Evolutionary conservation across 2,888 invertebrate genomes (phyloP), one percentile per base, ranked within the genome.

Genomic region (Kuschelorhynchus macadamiae): DNA sequence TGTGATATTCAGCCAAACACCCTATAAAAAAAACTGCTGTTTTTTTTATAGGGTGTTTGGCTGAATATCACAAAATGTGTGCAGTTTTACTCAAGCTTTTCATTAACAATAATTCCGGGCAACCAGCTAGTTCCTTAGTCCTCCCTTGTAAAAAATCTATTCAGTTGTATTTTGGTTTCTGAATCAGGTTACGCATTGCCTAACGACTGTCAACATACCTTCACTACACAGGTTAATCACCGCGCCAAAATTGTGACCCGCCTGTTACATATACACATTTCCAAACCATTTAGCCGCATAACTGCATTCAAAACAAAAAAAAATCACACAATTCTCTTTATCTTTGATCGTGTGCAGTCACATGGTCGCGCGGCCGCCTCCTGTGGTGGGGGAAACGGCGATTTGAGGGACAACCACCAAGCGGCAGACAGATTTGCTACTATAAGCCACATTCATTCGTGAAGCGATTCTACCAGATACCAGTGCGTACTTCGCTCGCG

Each of bases 311-410:
- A 49, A 21, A 18, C 14, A 32, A 50, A 50, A 12, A 52, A 49
- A 12, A 52, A 39, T 8, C 33, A 52, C 20, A 39, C 52, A 52
- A 8, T 52, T 32, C 21, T 12, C 12, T 7, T 52, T 52, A 52
- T 39, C 39, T 21, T 11, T 39, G 52, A 39, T 52, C 52, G 32
- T 20, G 52, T 39, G 18, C 30, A 36, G 33, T 49, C 52, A 52
- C 52, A 36, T 57, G 67, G 67, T 73, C 72, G 70, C 71, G 68
- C 69, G 74, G 68, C 65, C 41, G 30, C 25, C 50, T 44, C 21
- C 56, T 12, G 2, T 14, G 49, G 36, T 46, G 49, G 59, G 59
- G 36, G 21, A 20, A 36, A 12, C 21, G 47, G 16, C 8, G 20
- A n/a, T 47, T 59, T 49, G 59, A 47, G 36, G 59, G 49, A 46